phyloP scores from a whole-genome alignment of 2,797 vertebrate species.

The Muscicapa striata region DNA sequence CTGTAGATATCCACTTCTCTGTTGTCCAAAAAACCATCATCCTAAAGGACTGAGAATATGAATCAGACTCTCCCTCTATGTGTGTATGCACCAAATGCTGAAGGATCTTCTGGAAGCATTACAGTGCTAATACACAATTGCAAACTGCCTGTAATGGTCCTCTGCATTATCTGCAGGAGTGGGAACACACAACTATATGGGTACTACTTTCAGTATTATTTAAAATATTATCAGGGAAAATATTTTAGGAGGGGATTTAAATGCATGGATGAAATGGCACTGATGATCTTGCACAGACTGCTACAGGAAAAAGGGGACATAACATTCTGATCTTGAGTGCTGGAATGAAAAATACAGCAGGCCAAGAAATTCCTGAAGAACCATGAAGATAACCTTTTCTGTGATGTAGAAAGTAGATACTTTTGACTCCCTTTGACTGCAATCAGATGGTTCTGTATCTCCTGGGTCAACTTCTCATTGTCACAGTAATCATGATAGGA shows the following conservation, averaged over 20 bases:
- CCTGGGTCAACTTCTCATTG: background rate
- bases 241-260: background rate
- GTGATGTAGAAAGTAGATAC: background rate
- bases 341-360: background rate
- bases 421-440: background rate
- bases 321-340: background rate
- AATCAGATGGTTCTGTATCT: background rate
- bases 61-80: background rate
- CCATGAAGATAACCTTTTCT: background rate
- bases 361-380: background rate
- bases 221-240: background rate
- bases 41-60: background rate
- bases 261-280: background rate
- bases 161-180: background rate
- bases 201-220: background rate
- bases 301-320: background rate
- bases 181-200: background rate
- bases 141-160: background rate
- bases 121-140: background rate
- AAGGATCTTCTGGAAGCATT: background rate
- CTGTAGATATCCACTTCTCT: background rate
- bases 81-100: rapidly evolving
- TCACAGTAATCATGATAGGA: background rate
- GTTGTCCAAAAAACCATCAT: background rate
- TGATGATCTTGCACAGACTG: background rate